Base-by-base conservation (phyloP, 92 coral and sea anemone species). In the Palythoa grandis region DNA sequence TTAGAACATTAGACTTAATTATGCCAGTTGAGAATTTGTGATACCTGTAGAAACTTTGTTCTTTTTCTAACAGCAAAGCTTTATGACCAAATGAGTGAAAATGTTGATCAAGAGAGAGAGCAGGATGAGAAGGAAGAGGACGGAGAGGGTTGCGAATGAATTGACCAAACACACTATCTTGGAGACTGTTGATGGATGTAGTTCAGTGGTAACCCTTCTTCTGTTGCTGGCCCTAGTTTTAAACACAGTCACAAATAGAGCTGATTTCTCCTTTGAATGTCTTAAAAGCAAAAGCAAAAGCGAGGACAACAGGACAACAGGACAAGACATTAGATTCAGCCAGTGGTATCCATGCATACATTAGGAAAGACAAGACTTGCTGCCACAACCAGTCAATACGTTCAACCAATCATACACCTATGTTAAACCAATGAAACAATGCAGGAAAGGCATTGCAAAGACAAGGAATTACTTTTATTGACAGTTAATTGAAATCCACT, bases 61-160 rank as follows among this genome's bases (percentile, higher is more conserved):
- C 53, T 76, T 23, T 68, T 82, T 73, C 61, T 65, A 74, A 61
- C 82, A 79, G 73, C 74, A 37, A 70, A 80, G 47, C 67, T 80
- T 66, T 80, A 80, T 52, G 85, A 80, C 63, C 85, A 80, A 80
- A 37, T 70, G 86, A 86, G 77, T 88, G 91, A 88, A 20, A 23
- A 74, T 37, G 68, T 71, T 56, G 91, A 88, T 40, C 86, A 84
- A 37, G 79, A 83, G 15, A 86, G 84, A 67, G 91, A 88, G 14
- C 84, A 83, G 80, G 86, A 61, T 14, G 85, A 58, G 39, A 68
- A 58, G 68, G 77, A n/a, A 10, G 73, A 37, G 50, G 88, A 52
- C n/a, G 23, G n/a, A 1, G 78, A 39, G 70, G 89, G 76, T n/a
- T 77, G 69, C 11, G 91, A 88, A 20, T 83, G 66, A 87, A 43